Base-by-base conservation (phyloP, 1,140 invertebrate genomes). In the Tetramorium parvispinum region DNA sequence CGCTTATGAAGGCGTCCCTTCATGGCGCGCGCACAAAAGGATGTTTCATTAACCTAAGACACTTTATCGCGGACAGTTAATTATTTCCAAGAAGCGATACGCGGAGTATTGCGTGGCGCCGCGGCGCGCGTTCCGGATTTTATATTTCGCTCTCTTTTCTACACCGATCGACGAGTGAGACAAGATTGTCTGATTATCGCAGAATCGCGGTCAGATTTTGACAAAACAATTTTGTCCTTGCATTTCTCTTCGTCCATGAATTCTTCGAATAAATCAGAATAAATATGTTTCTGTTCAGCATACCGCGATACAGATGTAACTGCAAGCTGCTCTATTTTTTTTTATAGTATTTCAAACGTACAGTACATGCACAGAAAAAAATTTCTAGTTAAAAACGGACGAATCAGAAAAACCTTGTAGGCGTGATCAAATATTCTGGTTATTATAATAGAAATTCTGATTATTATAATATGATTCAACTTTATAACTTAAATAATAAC, bases 31-130 rank as follows among this genome's bases (percentile, higher is more conserved):
- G 57, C 59, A 86, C 68, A 86, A 78, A 85, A 89, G 83, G 86
- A 92, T 87, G 90, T 91, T 92, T 91, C 90, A 91, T 92, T 83
- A 79, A 70, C 88, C 40, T 59, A 86, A 86, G 82, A 86, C 85
- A 79, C 59, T 90, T 91, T 88, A 91, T 91, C 91, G 85, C 37
- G 75, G 43, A 43, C 57, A 37, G 78, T 85, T 88, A 89, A 88
- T 90, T 91, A 88, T 89, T 92, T 88, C 77, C 49, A 13, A 86
- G 89, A 86, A 88, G 65, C 82, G 78, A 85, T 59, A 68, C 71
- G 61, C 53, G 55, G 49, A 24, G 79, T 40, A 32, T 32, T 43
- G 61, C 76, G 70, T 5, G 66, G 85, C 75, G 75, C 70, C 79
- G 81, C 46, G 51, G 37, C 61, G 57, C 85, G 37, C 63, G 57